Evolutionary conservation across 2,888 invertebrate species (phyloP), one percentile per base, ranked within the genome.

Genomic region (Drosophila prolongata): DNA sequence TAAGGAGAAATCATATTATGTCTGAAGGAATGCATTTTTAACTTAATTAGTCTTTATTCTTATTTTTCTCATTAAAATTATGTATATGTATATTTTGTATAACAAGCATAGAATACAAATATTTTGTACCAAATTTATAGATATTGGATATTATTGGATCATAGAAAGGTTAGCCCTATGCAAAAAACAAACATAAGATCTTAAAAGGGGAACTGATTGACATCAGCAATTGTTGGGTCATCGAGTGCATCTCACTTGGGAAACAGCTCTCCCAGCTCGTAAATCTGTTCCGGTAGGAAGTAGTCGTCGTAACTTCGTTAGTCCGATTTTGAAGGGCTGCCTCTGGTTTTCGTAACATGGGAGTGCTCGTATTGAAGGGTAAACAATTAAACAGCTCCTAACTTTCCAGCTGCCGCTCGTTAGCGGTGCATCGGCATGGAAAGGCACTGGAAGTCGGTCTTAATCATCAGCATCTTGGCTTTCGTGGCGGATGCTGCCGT

Each of bases 261-360:
- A 40, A 30, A 59, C 58, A 11, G 40, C 6, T 34, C 30, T 27
- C 34, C 1, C 11, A 43, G 10, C 3, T 35, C 6, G 35, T 9
- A 37, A 68, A 16, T 19, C 13, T 10, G 16, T 74, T 74, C 55
- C 75, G 46, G 66, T 37, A 42, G 69, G 69, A 72, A 49, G 73
- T 42, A 10, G n/a, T 30, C 13, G n/a, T 30, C 35, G 42, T 27
- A 54, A 43, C 19, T 27, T 11, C 34, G 37, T 69, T 69, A 37
- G 37, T 16, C 24, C 24, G 8, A 30, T 40, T 49, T 37, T 9
- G 6, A 38, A 46, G 43, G 59, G 43, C 27, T 24, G n/a, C 11
- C 14, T 37, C n/a, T 24, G 24, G 14, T 27, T 16, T 34, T 30
- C n/a, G n/a, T 34, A 16, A 16, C 30, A 6, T 6, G 19, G 37